phyloP scores from a whole-genome alignment of 2,797 vertebrate genomes.

The Bradypodion ventrale region DNA sequence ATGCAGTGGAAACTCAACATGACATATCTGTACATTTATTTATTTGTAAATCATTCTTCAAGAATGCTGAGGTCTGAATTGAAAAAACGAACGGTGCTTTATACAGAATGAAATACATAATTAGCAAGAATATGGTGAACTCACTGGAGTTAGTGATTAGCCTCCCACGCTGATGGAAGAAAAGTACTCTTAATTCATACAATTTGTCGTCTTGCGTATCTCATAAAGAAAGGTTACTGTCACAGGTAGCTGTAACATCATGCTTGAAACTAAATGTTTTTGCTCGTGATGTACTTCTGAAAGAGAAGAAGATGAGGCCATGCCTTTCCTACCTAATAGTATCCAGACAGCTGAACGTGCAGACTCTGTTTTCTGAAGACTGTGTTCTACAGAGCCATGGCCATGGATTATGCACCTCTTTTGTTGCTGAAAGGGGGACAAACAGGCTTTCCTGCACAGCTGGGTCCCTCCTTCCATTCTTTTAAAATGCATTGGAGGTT shows the following conservation, averaged over 20 bases:
- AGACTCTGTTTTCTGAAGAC: not conserved
- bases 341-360: not conserved
- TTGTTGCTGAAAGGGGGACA: not conserved
- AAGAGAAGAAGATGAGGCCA: not conserved
- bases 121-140: too few relatives aligned
- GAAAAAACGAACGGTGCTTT: not conserved
- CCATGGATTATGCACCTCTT: not conserved
- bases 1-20: too few relatives aligned
- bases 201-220: not conserved
- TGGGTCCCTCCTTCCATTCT: not conserved
- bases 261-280: not conserved
- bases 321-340: too few relatives aligned
- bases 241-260: not conserved
- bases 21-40: too few relatives aligned
- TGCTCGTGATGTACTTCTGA: not conserved
- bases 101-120: not conserved
- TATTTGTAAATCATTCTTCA: too few relatives aligned
- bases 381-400: not conserved
- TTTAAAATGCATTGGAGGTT: not conserved
- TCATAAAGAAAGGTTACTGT: not conserved
- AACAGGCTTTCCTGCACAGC: not conserved
- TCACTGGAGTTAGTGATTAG: not conserved
- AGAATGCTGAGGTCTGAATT: not conserved
- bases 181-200: not conserved
- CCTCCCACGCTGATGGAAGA: not conserved